Conservation (phyloP, 1,140 invertebrate species). For the Hormaphis cornu region DNA sequence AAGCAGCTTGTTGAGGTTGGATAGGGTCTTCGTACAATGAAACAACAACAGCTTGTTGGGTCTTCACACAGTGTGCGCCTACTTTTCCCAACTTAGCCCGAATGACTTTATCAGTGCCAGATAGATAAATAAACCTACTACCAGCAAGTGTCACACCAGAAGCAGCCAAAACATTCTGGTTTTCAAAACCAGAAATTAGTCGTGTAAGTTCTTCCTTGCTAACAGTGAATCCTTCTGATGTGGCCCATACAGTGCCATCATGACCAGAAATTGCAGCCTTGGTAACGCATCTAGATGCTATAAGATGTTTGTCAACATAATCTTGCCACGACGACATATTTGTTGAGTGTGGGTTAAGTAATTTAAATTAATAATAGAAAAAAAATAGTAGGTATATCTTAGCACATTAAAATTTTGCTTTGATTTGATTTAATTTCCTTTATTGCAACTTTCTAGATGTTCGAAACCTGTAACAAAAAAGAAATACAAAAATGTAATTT, state of each 20-base stretch:
- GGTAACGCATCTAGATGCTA: conserved; percentile 82
- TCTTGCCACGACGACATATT: conserved; percentile 66
- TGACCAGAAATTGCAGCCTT: conserved; percentile 89
- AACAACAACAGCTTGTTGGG: conserved; percentile 82
- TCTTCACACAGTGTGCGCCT: conserved; percentile 89
- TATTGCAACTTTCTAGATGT: too few species aligned
- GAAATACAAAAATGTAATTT: background rate
- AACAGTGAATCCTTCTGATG: conserved; percentile 85
- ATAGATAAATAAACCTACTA: conserved; percentile 83
- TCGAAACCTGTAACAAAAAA: conserved; percentile 15
- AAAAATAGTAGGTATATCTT: background rate
- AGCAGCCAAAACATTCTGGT: conserved; percentile 72
- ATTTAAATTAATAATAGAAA: background rate
- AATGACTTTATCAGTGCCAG: conserved; percentile 80
- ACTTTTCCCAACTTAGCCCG: conserved; percentile 83
- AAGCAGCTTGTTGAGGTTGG: conserved; percentile 87
- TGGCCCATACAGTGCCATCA: conserved; percentile 90
- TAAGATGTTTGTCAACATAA: conserved; percentile 93
- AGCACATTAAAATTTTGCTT: background rate
- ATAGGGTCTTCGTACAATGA: conserved; percentile 88
- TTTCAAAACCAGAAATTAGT: conserved; percentile 75
- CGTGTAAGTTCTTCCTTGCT: conserved; percentile 82
- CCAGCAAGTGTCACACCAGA: conserved; percentile 79
- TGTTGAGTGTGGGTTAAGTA: background rate
- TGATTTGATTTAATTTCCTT: background rate